phyloP scores from a whole-genome alignment of 2,113 vertebrate species.

The Dryoscopus gambensis region DNA sequence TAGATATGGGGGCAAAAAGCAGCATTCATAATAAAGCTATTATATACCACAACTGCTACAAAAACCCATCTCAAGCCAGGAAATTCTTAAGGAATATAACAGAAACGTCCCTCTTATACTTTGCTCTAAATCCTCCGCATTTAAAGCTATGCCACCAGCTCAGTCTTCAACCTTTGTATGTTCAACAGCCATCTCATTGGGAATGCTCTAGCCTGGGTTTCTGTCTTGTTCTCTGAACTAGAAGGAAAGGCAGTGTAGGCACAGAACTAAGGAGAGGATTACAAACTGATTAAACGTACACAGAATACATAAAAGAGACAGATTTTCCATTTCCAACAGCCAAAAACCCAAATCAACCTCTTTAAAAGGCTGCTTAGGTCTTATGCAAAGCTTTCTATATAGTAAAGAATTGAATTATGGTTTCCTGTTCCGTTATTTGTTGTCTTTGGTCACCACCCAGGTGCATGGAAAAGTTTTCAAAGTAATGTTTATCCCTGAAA shows the following conservation, averaged over 20 bases:
- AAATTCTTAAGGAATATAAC: background rate
- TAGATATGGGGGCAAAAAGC: accelerated
- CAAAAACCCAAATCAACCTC: background rate
- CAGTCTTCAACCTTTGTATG: background rate
- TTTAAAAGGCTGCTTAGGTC: constrained; percentile 10
- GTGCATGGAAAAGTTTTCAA: constrained; percentile 58
- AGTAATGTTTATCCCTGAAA: constrained; percentile 29
- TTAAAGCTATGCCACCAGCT: background rate
- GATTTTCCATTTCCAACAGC: constrained; percentile 29
- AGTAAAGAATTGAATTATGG: constrained; percentile 36
- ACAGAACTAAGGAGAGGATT: background rate
- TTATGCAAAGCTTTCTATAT: constrained; percentile 37
- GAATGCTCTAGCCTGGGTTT: background rate
- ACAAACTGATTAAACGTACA: background rate
- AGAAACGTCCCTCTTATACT: background rate
- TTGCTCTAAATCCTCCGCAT: background rate
- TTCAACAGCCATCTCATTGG: background rate
- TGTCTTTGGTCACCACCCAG: constrained; percentile 54
- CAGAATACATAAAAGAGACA: background rate
- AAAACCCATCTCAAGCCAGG: background rate
- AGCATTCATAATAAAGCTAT: background rate
- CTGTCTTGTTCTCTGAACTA: background rate
- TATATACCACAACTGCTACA: background rate
- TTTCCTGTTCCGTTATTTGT: constrained; percentile 60
- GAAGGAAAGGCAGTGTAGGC: background rate